Evolutionary conservation across 37 sponge, comb jelly and placozoan genomes (phyloP), one percentile per base, ranked within the genome.

Genomic region (Beroe forskalii): DNA sequence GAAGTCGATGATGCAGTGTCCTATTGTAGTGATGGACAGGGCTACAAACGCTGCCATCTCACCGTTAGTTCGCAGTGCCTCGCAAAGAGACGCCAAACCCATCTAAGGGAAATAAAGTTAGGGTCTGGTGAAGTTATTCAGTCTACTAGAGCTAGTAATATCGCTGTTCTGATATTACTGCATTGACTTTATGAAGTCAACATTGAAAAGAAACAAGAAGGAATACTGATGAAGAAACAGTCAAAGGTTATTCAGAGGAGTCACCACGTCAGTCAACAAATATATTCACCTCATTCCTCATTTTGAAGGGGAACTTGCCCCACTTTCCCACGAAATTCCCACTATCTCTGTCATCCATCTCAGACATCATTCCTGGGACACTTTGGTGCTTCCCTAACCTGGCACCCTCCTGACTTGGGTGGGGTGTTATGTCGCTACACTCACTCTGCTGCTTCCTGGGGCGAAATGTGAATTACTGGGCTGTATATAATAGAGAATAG

Each of bases 251-350:
- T n/a, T n/a, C n/a, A n/a, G n/a, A n/a, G n/a, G n/a, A n/a, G n/a
- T n/a, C n/a, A n/a, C n/a, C n/a, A n/a, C n/a, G n/a, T n/a, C n/a
- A n/a, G n/a, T n/a, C n/a, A n/a, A n/a, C n/a, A n/a, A n/a, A n/a
- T n/a, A n/a, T n/a, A n/a, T n/a, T 27, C 31, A 80, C 86, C 86
- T 80, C 86, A 22, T 80, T 41, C 24, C 86, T 41, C 86, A 80
- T 80, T 37, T 80, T 80, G 86, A 33, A 80, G 8, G 86, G 86
- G 86, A 80, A 80, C 86, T 38, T 80, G 30, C 86, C 86, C 86
- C 86, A 80, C 30, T 43, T 41, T 80, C 86, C 86, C 44, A 80
- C 43, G 27, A 38, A 80, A 44, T 0, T 38, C 55, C 86, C 55
- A 23, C 22, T 48, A 8, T 35, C 55, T 24, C 0, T 17, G 30